Conservation (phyloP, 1,140 invertebrate species). For the Pseudachorutes palmiensis region DNA sequence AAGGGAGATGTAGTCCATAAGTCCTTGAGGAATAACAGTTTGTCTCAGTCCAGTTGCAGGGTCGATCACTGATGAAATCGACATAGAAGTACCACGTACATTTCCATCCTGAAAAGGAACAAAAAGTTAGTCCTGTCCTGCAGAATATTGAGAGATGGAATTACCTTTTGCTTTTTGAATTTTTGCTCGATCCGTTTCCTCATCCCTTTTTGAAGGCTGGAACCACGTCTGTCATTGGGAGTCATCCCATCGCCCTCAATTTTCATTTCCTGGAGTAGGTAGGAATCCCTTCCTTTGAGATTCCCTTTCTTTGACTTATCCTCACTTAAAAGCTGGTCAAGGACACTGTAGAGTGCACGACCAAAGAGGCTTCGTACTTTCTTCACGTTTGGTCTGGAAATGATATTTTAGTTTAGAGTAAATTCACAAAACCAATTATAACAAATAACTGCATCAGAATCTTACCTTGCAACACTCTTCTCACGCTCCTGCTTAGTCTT, state of each 20-base stretch:
- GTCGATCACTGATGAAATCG: not conserved
- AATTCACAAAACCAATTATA: not conserved
- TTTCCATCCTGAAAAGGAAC: not conserved
- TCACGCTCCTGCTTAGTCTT: slow-evolving; percentile 11
- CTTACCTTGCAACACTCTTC: not conserved
- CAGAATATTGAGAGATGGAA: no score
- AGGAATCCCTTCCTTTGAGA: not conserved
- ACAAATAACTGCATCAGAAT: not conserved
- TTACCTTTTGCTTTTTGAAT: slow-evolving; percentile 4
- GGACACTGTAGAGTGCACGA: slow-evolving; percentile 14
- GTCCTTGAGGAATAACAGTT: not conserved
- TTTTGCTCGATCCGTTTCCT: not conserved
- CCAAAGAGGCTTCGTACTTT: slow-evolving; percentile 24
- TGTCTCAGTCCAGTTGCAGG: not conserved
- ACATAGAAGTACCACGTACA: not conserved
- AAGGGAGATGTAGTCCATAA: not conserved
- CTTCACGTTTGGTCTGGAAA: not conserved
- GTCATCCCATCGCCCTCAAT: not conserved
- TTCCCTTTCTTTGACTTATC: slow-evolving; percentile 6
- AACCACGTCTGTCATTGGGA: no score
- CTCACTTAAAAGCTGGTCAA: slow-evolving; percentile 13
- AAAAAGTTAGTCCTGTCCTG: no score
- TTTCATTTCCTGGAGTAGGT: not conserved
- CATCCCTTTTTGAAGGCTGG: not conserved
- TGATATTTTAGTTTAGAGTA: not conserved